Conservation (phyloP, 2,888 invertebrate species). For the Lepidochrysops patricia region DNA sequence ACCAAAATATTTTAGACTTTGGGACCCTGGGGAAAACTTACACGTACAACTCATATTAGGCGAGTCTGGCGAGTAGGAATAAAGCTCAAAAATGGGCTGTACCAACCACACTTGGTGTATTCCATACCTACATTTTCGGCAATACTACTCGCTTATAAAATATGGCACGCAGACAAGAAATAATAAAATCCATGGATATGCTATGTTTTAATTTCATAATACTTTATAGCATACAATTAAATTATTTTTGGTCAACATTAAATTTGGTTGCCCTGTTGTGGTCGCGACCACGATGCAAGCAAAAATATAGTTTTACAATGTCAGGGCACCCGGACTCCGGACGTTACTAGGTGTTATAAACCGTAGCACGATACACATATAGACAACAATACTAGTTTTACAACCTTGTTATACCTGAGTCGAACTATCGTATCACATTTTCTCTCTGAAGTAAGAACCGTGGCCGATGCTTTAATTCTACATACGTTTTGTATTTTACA, state of each 20-base stretch:
- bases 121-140: too few relatives aligned
- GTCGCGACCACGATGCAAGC: conserved; percentile 21
- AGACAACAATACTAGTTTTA: conserved; percentile 27
- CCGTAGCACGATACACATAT: conserved; percentile 20
- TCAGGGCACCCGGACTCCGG: conserved; percentile 18
- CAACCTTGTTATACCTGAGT: conserved; percentile 32
- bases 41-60: too few relatives aligned
- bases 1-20: too few relatives aligned
- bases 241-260: conserved; percentile 25
- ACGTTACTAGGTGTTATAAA: conserved; percentile 17
- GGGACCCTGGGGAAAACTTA: too few relatives aligned
- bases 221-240: conserved; percentile 23
- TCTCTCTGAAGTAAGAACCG: conserved; percentile 32
- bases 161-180: conserved; percentile 1
- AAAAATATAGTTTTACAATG: conserved; percentile 19
- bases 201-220: conserved; percentile 24
- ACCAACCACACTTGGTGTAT: too few relatives aligned
- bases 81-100: too few relatives aligned
- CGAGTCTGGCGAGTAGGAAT: too few relatives aligned
- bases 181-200: conserved; percentile 22
- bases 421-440: conserved; percentile 34
- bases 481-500: conserved; percentile 13
- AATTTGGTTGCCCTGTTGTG: conserved; percentile 19
- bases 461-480: conserved; percentile 32
- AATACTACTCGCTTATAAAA: too few relatives aligned